Evolutionary conservation across 2,113 vertebrate species (phyloP).

Genomic region (Gracilinanus agilis): DNA sequence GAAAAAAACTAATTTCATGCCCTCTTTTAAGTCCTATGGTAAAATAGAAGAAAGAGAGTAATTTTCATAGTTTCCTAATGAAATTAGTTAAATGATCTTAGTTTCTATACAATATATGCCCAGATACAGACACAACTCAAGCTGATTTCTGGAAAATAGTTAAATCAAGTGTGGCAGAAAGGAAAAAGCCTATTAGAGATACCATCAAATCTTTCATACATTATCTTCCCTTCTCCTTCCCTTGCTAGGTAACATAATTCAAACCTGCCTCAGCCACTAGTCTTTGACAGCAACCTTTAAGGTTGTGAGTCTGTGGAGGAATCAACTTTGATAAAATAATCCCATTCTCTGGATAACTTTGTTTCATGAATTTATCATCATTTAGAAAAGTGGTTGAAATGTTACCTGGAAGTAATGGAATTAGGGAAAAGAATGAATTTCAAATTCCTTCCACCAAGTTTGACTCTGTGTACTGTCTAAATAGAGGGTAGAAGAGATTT

Average conservation of each 20-base stretch:
- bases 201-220: slow-evolving; percentile 48
- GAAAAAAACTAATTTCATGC: slow-evolving; percentile 3
- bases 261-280: slow-evolving; percentile 58
- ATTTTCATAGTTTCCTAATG: slow-evolving; percentile 26
- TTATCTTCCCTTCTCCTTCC: slow-evolving; percentile 51
- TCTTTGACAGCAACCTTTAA: slow-evolving; percentile 81
- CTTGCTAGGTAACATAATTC: slow-evolving; percentile 73
- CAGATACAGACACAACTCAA: background rate
- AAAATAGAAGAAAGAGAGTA: slow-evolving; percentile 18
- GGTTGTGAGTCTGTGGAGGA: slow-evolving; percentile 70
- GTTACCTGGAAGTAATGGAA: slow-evolving; percentile 67
- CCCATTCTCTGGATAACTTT: slow-evolving; percentile 74
- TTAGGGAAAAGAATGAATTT: slow-evolving; percentile 68
- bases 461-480: slow-evolving; percentile 57
- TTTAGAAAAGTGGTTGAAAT: slow-evolving; percentile 82
- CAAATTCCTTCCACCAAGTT: slow-evolving; percentile 70
- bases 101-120: background rate
- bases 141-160: slow-evolving; percentile 53
- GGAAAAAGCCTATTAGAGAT: slow-evolving; percentile 50
- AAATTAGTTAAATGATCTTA: slow-evolving; percentile 29
- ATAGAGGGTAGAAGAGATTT: slow-evolving; percentile 61
- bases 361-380: slow-evolving; percentile 81
- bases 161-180: slow-evolving; percentile 54
- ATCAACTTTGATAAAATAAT: slow-evolving; percentile 84
- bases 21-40: background rate